These are phyloP conservation scores for Vanacampus margaritifer DNA, from an alignment of 2,113 vertebrate species.

Conservation along the genomic window DNA sequence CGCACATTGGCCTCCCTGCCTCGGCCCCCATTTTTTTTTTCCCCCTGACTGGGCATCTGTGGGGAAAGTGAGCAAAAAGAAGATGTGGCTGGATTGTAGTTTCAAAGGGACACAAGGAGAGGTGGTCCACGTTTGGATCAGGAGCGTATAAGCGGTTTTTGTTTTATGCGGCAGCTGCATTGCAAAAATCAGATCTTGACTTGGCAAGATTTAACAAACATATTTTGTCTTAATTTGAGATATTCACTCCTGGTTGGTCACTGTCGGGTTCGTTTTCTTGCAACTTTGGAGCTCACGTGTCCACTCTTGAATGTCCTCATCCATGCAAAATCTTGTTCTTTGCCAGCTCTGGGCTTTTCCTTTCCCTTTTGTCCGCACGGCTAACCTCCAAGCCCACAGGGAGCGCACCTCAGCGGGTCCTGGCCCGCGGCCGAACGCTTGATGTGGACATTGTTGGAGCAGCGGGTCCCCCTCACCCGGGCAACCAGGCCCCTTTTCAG, in stretches of 20 bases:
- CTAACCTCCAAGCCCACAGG: slow-evolving; percentile 53
- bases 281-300: slow-evolving; percentile 6
- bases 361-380: slow-evolving; percentile 54
- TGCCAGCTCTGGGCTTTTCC: slow-evolving; percentile 26
- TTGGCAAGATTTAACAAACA: not conserved
- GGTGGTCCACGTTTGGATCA: slow-evolving; percentile 18
- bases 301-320: slow-evolving; percentile 6
- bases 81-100: slow-evolving; percentile 5
- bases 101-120: slow-evolving; percentile 28
- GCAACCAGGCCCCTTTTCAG: slow-evolving; percentile 81
- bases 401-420: slow-evolving; percentile 67
- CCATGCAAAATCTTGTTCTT: slow-evolving; percentile 45
- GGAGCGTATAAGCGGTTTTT: slow-evolving; percentile 10
- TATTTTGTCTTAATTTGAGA: not conserved
- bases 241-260: not conserved
- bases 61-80: slow-evolving; percentile 27
- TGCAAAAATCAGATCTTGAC: not conserved
- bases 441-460: slow-evolving; percentile 84
- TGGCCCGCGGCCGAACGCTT: slow-evolving; percentile 77
- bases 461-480: slow-evolving; percentile 79
- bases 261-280: not conserved
- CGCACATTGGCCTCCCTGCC: slow-evolving; percentile 25
- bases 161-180: slow-evolving; percentile 33
- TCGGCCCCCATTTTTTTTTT: slow-evolving; percentile 41
- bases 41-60: slow-evolving; percentile 6